phyloP scores from a whole-genome alignment of 1,140 invertebrate species.

The Alviniconcha marisindica region DNA sequence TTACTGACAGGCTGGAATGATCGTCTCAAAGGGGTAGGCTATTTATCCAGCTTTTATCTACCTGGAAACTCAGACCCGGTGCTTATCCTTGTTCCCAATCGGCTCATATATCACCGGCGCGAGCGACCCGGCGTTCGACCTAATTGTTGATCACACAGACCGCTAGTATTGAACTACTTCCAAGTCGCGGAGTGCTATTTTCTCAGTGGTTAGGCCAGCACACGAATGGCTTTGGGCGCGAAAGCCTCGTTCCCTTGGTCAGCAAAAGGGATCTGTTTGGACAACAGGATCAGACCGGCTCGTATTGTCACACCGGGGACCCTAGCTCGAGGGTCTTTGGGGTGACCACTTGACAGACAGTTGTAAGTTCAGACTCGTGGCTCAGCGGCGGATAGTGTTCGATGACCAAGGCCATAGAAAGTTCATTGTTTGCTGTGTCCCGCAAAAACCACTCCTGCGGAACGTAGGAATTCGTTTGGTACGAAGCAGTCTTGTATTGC shows the following conservation, averaged over 20 bases:
- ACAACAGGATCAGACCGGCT: neutral
- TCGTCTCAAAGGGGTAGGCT: constrained; percentile 19
- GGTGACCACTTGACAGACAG: neutral
- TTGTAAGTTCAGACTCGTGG: neutral
- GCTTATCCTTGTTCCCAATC: neutral
- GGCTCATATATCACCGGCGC: neutral
- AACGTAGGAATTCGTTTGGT: no score
- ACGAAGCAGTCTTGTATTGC: no score
- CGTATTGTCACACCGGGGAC: neutral
- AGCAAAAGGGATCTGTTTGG: constrained; percentile 12
- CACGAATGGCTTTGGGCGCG: constrained; percentile 1
- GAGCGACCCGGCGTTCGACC: neutral
- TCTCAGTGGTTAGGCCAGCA: neutral
- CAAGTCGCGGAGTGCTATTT: neutral
- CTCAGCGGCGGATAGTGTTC: no score
- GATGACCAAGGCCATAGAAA: neutral
- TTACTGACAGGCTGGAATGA: neutral
- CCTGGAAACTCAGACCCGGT: neutral
- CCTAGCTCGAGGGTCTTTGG: neutral
- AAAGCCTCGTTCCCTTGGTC: neutral
- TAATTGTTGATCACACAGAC: neutral
- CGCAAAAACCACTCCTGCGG: neutral
- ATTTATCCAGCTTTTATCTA: constrained; percentile 34
- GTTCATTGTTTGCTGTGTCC: neutral
- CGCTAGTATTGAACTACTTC: neutral